Conservation (phyloP, 2,797 vertebrate species). For the Coregonus ussuriensis region DNA sequence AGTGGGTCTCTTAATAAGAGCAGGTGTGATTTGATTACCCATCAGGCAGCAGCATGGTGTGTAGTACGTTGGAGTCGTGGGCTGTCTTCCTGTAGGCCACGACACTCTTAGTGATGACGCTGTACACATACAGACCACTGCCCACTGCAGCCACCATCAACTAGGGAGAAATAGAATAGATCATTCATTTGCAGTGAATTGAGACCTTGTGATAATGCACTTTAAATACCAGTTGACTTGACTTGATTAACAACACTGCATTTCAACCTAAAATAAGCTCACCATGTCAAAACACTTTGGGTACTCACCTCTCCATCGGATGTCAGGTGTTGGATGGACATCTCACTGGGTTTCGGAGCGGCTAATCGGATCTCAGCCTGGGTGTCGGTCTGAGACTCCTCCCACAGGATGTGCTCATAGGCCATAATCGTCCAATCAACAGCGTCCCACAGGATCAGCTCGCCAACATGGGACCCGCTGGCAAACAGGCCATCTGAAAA, state of each 20-base stretch:
- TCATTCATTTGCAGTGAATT: neutral
- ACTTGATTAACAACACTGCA: neutral
- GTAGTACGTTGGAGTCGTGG: slow-evolving; percentile 90
- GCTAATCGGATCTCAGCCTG: slow-evolving; percentile 83
- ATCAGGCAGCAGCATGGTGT: slow-evolving; percentile 83
- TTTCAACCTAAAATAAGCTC: neutral
- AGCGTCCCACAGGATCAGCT: slow-evolving; percentile 91
- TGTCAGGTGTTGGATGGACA: slow-evolving; percentile 87
- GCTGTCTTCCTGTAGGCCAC: slow-evolving; percentile 90
- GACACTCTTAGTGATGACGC: slow-evolving; percentile 81
- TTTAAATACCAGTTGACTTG: neutral
- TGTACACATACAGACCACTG: slow-evolving; percentile 92
- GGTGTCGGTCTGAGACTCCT: slow-evolving; percentile 73
- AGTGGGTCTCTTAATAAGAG: neutral
- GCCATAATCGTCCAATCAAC: slow-evolving; percentile 84
- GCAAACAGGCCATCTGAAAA: slow-evolving; percentile 83
- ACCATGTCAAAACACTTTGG: neutral
- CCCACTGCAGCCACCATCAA: slow-evolving; percentile 90
- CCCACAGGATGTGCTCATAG: slow-evolving; percentile 86
- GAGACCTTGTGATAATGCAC: neutral
- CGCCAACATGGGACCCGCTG: slow-evolving; percentile 89
- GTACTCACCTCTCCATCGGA: slow-evolving; percentile 86
- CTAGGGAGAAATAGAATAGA: slow-evolving; percentile 56
- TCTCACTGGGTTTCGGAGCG: slow-evolving; percentile 83
- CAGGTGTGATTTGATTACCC: slow-evolving; percentile 69